Evolutionary conservation across 2,888 invertebrate species (phyloP).

Genomic region (Anarsia innoxiella): DNA sequence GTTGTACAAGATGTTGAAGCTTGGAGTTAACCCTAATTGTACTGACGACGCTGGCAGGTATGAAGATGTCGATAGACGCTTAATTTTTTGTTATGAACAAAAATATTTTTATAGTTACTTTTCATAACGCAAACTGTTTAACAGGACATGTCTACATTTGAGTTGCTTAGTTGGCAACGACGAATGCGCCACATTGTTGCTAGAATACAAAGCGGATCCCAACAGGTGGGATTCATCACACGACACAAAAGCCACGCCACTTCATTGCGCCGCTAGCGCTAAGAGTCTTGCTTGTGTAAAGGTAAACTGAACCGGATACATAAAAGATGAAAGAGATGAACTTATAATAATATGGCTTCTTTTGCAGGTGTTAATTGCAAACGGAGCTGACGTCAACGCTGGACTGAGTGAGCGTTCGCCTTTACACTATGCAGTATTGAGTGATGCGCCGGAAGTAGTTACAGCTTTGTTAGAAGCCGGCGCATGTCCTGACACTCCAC

Average conservation of each 20-base stretch:
- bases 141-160: conserved; percentile 79
- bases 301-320: conserved; percentile 58
- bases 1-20: conserved; percentile 66
- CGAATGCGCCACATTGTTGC: conserved; percentile 80
- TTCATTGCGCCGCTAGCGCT: conserved; percentile 85
- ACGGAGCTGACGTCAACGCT: conserved; percentile 87
- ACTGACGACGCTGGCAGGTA: conserved; percentile 82
- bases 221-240: conserved; percentile 81
- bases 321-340: conserved; percentile 13
- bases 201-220: conserved; percentile 80
- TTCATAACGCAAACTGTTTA: too few relatives aligned
- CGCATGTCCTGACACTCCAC: conserved; percentile 88
- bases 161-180: conserved; percentile 85
- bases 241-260: conserved; percentile 80
- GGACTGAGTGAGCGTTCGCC: conserved; percentile 82
- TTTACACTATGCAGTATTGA: conserved; percentile 89
- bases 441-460: conserved; percentile 83
- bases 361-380: conserved; percentile 77
- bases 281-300: conserved; percentile 76
- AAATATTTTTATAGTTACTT: neutral
- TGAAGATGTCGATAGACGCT: conserved; percentile 1
- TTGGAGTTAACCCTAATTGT: conserved; percentile 77
- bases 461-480: conserved; percentile 82
- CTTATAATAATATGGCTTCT: too few relatives aligned
- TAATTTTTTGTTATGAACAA: neutral